A percentile compares a stretch with the other conserved stretches of the same genome.
phyloP scores from a whole-genome alignment of 1,140 invertebrate species.

The Drepana arcuata region DNA sequence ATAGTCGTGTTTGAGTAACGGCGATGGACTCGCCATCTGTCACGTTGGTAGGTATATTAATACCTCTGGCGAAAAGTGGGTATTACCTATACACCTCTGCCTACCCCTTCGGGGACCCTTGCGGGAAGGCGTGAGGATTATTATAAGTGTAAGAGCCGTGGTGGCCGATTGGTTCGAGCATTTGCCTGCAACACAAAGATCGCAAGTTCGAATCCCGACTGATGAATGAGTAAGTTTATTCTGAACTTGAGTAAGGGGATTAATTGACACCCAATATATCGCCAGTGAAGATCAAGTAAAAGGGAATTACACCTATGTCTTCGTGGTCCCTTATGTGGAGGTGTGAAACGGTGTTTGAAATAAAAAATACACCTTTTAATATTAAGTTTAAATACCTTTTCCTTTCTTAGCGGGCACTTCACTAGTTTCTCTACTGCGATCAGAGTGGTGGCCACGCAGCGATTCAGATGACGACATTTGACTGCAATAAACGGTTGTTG shows the following conservation, averaged over 20 bases:
- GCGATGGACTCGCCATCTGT: too few species aligned
- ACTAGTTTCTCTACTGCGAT: constrained; percentile 29
- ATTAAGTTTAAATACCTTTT: too few species aligned
- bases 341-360: background rate
- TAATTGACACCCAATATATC: too few species aligned
- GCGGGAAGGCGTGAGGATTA: too few species aligned
- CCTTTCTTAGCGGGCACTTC: constrained; percentile 61
- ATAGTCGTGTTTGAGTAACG: too few species aligned
- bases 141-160: background rate
- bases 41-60: too few species aligned
- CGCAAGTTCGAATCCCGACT: background rate
- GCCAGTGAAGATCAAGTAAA: too few species aligned
- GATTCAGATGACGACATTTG: constrained; percentile 21
- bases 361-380: constrained; percentile 3
- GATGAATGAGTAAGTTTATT: background rate
- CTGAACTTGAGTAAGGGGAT: background rate
- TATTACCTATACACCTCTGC: too few species aligned
- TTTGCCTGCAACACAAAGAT: background rate
- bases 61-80: too few species aligned
- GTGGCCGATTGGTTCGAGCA: background rate
- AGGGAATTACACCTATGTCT: too few species aligned
- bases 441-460: constrained; percentile 38
- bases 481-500: constrained; percentile 3
- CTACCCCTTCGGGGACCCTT: too few species aligned
- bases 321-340: background rate